A percentile compares a stretch with the other conserved stretches of the same genome.
phyloP scores from a whole-genome alignment of 2,113 vertebrate genomes.

The Chaetodon trifascialis region DNA sequence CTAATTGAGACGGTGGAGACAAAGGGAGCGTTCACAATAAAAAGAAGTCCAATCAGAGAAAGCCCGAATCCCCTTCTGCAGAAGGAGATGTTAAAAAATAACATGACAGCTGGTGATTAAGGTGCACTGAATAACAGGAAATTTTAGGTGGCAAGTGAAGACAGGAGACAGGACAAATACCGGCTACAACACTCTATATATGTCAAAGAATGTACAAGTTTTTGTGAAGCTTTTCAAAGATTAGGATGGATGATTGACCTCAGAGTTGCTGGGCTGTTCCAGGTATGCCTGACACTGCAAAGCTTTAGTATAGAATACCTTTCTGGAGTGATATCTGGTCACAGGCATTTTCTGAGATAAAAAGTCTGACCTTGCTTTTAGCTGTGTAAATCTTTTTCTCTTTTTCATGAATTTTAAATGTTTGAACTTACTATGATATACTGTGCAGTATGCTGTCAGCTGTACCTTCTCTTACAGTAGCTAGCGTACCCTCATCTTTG shows the following conservation, averaged over 20 bases:
- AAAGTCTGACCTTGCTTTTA: background rate
- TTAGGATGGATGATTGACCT: background rate
- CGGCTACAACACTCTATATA: background rate
- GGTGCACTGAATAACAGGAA: background rate
- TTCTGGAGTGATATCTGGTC: background rate
- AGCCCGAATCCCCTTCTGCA: background rate
- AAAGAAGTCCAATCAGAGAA: conserved; percentile 5
- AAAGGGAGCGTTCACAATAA: conserved; percentile 38
- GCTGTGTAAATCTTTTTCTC: background rate
- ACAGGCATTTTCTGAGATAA: too few relatives aligned
- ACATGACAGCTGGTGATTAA: too few relatives aligned
- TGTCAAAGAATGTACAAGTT: too few relatives aligned
- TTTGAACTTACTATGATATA: background rate
- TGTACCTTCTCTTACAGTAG: background rate
- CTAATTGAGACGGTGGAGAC: conserved; percentile 72
- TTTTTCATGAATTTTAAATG: background rate
- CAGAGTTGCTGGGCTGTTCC: background rate
- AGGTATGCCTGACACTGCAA: background rate
- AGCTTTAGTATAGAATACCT: background rate
- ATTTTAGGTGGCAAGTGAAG: background rate
- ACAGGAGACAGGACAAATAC: background rate
- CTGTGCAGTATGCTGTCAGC: background rate
- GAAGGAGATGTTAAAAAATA: background rate
- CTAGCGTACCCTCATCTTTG: background rate
- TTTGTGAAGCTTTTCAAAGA: too few relatives aligned